phyloP scores from a whole-genome alignment of 2,888 invertebrate genomes.

The Allolobophora icterica region DNA sequence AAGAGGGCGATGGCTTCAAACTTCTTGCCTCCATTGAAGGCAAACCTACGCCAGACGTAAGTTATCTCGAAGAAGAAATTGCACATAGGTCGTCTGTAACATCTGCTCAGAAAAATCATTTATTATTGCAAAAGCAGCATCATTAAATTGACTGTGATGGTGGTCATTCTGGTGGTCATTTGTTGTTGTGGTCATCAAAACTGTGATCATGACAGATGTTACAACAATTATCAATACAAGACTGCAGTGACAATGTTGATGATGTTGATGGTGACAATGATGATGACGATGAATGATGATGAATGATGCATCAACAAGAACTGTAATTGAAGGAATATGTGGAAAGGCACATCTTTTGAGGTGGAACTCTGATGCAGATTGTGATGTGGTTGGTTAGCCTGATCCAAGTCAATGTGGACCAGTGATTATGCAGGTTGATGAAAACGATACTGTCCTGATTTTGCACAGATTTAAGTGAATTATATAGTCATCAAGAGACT shows the following conservation, averaged over 20 bases:
- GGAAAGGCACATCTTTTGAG: background rate
- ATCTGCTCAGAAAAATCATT: too few relatives aligned
- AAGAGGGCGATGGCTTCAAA: conserved; percentile 89
- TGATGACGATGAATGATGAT: background rate
- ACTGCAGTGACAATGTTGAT: too few relatives aligned
- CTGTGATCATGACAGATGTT: background rate
- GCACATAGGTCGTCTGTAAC: too few relatives aligned
- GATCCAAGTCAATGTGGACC: background rate
- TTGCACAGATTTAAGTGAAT: background rate
- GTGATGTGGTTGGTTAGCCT: background rate
- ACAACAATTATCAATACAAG: background rate
- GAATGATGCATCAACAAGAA: background rate
- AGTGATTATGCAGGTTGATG: background rate
- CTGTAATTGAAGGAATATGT: background rate
- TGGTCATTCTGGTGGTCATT: too few relatives aligned
- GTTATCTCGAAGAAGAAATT: conserved; percentile 33
- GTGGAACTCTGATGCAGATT: too few relatives aligned
- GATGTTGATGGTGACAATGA: background rate
- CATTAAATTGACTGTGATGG: too few relatives aligned
- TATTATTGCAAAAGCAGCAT: too few relatives aligned
- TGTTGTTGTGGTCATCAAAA: too few relatives aligned
- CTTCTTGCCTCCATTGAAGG: conserved; percentile 94
- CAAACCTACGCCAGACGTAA: conserved; percentile 88
- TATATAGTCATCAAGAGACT: background rate
- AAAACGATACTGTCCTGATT: background rate